Conservation (phyloP, 2,113 vertebrate genomes). For the Ceuthmochares aereus region DNA sequence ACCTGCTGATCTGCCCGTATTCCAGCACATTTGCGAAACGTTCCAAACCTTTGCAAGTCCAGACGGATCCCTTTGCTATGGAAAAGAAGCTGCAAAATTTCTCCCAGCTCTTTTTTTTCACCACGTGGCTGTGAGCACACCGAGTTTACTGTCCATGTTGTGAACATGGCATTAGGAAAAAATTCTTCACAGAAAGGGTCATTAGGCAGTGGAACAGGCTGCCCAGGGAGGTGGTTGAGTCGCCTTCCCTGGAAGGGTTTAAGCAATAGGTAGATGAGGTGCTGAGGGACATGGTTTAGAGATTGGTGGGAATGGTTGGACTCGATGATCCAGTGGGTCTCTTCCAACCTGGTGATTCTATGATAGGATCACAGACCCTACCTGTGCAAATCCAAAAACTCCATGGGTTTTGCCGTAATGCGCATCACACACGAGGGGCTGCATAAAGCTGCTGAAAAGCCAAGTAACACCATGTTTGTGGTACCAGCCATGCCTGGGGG, state of each 20-base stretch:
- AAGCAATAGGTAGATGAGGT: no score
- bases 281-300: no score
- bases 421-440: accelerated
- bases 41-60: background rate
- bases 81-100: background rate
- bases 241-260: no score
- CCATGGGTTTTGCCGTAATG: accelerated
- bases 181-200: no score
- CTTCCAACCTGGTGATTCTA: no score
- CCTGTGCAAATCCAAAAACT: background rate
- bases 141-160: background rate
- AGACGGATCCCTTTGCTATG: background rate
- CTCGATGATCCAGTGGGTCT: no score
- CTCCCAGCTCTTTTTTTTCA: background rate
- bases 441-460: background rate
- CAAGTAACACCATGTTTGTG: accelerated
- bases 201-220: no score
- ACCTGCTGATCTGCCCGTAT: accelerated
- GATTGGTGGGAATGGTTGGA: no score
- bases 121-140: background rate
- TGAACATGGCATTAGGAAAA: no score
- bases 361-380: background rate
- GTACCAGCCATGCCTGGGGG: accelerated
- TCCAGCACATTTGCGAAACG: background rate
- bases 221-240: no score